Evolutionary conservation across 2,888 invertebrate genomes (phyloP).

Genomic region (Troides helena): DNA sequence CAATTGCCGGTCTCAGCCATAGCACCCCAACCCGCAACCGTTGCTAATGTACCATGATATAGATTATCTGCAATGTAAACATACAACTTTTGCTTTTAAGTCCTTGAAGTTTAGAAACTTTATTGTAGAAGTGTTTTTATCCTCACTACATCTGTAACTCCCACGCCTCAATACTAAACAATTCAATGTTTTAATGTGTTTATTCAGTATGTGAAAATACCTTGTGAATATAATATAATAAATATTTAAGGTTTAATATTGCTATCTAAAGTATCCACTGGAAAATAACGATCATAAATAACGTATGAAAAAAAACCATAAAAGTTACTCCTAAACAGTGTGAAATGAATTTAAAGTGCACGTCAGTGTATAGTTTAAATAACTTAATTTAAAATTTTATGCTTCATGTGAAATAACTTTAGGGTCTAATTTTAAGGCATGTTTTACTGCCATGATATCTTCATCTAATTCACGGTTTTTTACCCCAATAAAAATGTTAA

Average conservation of each 20-base stretch:
- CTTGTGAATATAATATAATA: not conserved
- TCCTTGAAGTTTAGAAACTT: too few species aligned
- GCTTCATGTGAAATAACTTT: not conserved
- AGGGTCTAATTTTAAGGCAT: not conserved
- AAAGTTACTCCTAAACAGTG: too few species aligned
- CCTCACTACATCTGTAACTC: not conserved
- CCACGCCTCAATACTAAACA: not conserved
- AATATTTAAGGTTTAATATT: not conserved
- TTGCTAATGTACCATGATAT: constrained; percentile 84
- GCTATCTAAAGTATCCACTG: not conserved
- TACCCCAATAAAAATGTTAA: constrained; percentile 15
- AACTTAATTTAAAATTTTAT: constrained; percentile 1
- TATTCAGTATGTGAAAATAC: not conserved
- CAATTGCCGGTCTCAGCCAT: constrained; percentile 90
- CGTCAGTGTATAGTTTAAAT: not conserved
- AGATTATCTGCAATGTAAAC: constrained; percentile 72
- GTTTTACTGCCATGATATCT: not conserved
- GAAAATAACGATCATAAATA: not conserved
- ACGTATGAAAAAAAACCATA: not conserved
- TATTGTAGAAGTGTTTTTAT: not conserved
- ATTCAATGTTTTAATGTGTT: not conserved
- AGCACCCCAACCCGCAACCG: constrained; percentile 93
- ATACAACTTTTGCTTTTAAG: not conserved
- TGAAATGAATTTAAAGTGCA: not conserved
- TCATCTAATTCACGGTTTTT: constrained; percentile 10